Evolutionary conservation across 2,113 vertebrate genomes (phyloP), one percentile per base, ranked within the genome.

Genomic region (Leptosomus discolor): DNA sequence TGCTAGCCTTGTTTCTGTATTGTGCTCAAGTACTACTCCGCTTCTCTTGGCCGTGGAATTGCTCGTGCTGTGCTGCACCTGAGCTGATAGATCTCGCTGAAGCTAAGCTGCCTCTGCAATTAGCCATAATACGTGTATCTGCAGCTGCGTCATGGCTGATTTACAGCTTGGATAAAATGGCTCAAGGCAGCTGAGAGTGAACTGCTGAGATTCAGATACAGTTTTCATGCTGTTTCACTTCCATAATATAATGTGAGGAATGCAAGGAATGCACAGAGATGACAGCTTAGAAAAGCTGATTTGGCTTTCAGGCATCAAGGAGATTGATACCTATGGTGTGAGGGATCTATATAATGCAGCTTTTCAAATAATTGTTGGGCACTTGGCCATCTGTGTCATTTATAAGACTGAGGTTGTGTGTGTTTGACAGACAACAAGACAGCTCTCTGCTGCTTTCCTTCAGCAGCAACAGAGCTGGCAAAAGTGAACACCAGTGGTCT

Each of bases 401-500:
- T 61, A n/a, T 11, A 45, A 53, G 36, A 13, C 41, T 32, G 75
- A 89, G 30, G 8, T 16, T 63, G 23, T 36, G 27, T 46, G 41
- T 2, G 0, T 79, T 56, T 57, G 30, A 11, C 61, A n/a, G 51
- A n/a, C 34, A 79, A 17, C 0, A 2, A 20, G 27, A 10, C 48
- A 79, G 46, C 17, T 86, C 77, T 45, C 51, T 22, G 2, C 29
- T 50, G 36, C 53, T 73, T 85, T 2, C 50, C 61, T 64, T 56
- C 43, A 77, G n/a, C 46, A 69, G 23, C 63, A 43, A n/a, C 48
- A 73, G 53, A 43, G 24, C n/a, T 73, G 48, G 51, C 19, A 51
- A 37, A 75, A 70, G 13, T 22, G 26, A 86, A 43, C 1, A 2
- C 15, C 13, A 22, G 27, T 2, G 1, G 15, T 84, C 37, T 75